A percentile compares a stretch with the other conserved stretches of the same genome.
Evolutionary conservation across 2,888 invertebrate genomes (phyloP).

Genomic region (Acholoe squamosa): DNA sequence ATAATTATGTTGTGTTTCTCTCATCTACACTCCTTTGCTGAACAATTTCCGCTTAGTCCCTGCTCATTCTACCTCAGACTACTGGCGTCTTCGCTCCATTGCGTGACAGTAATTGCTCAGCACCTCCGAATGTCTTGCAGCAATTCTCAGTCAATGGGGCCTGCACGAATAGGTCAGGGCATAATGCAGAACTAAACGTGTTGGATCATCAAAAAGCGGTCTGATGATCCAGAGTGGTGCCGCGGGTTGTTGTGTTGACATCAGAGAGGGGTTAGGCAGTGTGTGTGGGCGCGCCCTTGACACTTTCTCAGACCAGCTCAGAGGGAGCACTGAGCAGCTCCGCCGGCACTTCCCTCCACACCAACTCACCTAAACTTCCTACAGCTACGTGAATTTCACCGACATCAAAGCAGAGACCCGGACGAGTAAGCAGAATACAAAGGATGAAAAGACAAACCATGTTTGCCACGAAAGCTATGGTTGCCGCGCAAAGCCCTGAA

Average conservation of each 20-base stretch:
- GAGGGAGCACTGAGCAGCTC: background rate
- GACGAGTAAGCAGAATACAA: background rate
- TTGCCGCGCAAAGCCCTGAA: no score
- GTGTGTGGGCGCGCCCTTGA: background rate
- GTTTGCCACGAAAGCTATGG: background rate
- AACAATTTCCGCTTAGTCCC: background rate
- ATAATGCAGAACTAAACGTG: background rate
- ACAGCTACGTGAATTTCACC: background rate
- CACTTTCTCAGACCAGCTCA: background rate
- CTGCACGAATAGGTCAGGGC: background rate
- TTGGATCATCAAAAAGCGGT: conserved; percentile 15
- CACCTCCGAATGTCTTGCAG: background rate
- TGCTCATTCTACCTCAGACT: background rate
- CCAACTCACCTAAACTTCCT: background rate
- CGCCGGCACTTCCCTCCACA: background rate
- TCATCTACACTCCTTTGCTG: background rate
- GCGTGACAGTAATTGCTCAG: background rate
- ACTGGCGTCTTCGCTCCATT: background rate
- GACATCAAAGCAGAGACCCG: background rate
- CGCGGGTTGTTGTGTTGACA: conserved; percentile 6
- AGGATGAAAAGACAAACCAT: background rate
- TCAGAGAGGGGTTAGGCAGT: background rate
- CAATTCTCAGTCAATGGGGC: background rate
- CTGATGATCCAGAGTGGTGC: conserved; percentile 23
- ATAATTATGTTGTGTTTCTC: no score